Evolutionary conservation across 2,113 vertebrate genomes (phyloP), one percentile per base, ranked within the genome.

Genomic region (Colinus virginianus): DNA sequence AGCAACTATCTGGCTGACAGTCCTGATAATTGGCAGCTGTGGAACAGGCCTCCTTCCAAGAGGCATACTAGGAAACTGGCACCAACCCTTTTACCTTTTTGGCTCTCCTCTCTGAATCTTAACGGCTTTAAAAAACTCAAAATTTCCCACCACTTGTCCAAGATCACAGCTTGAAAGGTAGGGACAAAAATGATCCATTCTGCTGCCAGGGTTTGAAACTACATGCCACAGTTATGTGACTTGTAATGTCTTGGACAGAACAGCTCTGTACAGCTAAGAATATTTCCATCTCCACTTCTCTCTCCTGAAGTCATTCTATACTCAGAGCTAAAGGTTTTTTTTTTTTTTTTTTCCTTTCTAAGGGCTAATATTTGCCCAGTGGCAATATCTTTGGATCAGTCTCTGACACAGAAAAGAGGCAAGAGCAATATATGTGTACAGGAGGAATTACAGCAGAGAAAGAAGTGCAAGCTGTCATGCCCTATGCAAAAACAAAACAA

Each of bases 131-230:
- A 94, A 84, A 77, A 25, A 2, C 46, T 94, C 89, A 95, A 13
- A 95, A 77, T 93, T 93, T 95, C 89, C 89, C 78, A 95, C 11
- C n/a, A 83, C 40, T 43, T 78, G 43, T 94, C 89, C 90, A 95
- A 96, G 62, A 91, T 90, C 71, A 78, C 82, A 92, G 78, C 72
- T 91, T 91, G 64, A 95, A 92, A 95, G 64, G 68, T 49, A 90
- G 45, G 79, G 61, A 58, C 68, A 91, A 84, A 95, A 95, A 88
- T 26, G 4, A 94, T 83, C 72, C 69, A 53, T 88, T 86, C 46
- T n/a, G 48, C 43, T 64, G 42, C 53, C 61, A 81, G 5, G 7
- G 56, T 85, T 94, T 88, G 48, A 67, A 92, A 93, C 89, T 56
- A 93, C 4, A 76, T 43, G 38, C 32, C 88, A 84, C 23, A 70